Evolutionary conservation across 37 sponge, comb jelly and placozoan species (phyloP).

Genomic region (Hormiphora californensis): DNA sequence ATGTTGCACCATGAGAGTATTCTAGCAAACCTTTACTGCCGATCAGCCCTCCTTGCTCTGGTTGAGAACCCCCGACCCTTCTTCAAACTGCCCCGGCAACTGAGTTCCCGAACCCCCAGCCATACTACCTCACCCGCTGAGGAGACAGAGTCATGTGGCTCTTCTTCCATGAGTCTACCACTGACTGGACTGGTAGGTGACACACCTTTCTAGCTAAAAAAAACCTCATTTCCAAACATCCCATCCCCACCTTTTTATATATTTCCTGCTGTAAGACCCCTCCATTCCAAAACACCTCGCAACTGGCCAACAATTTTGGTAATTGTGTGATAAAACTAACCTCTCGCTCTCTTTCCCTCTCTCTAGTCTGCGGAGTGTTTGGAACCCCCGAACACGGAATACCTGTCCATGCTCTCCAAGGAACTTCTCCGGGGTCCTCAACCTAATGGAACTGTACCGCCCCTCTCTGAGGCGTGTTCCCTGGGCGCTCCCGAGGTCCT

Average conservation of each 20-base stretch:
- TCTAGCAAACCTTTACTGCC: slow-evolving; percentile 50
- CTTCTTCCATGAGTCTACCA: slow-evolving; percentile 19
- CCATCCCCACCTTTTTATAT: too few species aligned
- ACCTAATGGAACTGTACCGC: slow-evolving; percentile 43
- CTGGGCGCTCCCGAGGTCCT: background rate
- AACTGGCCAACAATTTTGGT: too few species aligned
- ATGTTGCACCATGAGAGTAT: slow-evolving; percentile 25
- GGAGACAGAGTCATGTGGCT: background rate
- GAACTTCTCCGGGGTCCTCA: slow-evolving; percentile 48
- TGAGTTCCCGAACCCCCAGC: slow-evolving; percentile 23
- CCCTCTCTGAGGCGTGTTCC: slow-evolving; percentile 7
- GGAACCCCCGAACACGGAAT: slow-evolving; percentile 25
- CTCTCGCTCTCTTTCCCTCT: background rate
- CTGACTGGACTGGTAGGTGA: background rate
- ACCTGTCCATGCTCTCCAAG: slow-evolving; percentile 25
- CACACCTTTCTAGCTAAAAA: too few species aligned
- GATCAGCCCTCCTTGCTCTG: slow-evolving; percentile 40
- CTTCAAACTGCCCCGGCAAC: slow-evolving; percentile 24
- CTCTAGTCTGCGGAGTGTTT: background rate
- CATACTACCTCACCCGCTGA: slow-evolving; percentile 17
- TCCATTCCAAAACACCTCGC: too few species aligned
- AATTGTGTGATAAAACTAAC: too few species aligned
- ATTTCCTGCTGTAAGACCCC: too few species aligned
- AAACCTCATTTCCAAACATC: too few species aligned
- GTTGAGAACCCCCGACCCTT: slow-evolving; percentile 27